Percentiles rank a stretch among this genome's conserved stretches.
phyloP scores from a whole-genome alignment of 2,888 invertebrate genomes.

The Eupithecia dodoneata region DNA sequence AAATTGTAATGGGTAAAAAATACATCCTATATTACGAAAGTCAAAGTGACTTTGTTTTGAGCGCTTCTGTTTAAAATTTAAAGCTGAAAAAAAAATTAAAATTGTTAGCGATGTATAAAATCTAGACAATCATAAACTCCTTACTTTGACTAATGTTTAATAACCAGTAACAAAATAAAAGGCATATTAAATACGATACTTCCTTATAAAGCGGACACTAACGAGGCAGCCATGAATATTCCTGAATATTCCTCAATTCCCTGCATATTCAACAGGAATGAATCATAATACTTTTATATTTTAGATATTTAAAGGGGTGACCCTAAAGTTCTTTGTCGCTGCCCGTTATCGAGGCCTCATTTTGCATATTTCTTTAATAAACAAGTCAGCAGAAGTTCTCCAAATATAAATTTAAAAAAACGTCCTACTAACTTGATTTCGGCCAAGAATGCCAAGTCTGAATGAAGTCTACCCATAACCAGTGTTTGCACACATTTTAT shows the following conservation, averaged over 20 bases:
- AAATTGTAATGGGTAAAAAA: not conserved
- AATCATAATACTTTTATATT: slow-evolving; percentile 75
- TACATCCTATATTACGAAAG: not conserved
- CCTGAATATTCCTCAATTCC: slow-evolving; percentile 70
- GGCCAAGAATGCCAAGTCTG: not conserved
- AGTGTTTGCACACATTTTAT: too few relatives aligned
- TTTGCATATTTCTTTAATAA: slow-evolving; percentile 32
- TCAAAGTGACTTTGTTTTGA: not conserved
- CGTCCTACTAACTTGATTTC: not conserved
- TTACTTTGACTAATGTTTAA: not conserved
- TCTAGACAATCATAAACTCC: not conserved
- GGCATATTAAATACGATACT: slow-evolving; percentile 55
- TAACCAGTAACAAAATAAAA: slow-evolving; percentile 15
- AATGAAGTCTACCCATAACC: not conserved
- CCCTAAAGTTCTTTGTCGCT: slow-evolving; percentile 36
- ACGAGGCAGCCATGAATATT: slow-evolving; percentile 78
- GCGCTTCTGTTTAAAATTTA: not conserved
- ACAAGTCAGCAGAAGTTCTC: slow-evolving; percentile 15
- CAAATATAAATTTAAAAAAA: not conserved
- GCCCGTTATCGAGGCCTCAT: slow-evolving; percentile 22
- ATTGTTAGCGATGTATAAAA: not conserved
- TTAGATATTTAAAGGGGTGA: slow-evolving; percentile 63
- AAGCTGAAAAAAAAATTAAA: too few relatives aligned
- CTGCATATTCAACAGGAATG: slow-evolving; percentile 78
- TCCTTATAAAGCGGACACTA: slow-evolving; percentile 69